Evolutionary conservation across 2,113 vertebrate genomes (phyloP).

Genomic region (Crotalus tigris): DNA sequence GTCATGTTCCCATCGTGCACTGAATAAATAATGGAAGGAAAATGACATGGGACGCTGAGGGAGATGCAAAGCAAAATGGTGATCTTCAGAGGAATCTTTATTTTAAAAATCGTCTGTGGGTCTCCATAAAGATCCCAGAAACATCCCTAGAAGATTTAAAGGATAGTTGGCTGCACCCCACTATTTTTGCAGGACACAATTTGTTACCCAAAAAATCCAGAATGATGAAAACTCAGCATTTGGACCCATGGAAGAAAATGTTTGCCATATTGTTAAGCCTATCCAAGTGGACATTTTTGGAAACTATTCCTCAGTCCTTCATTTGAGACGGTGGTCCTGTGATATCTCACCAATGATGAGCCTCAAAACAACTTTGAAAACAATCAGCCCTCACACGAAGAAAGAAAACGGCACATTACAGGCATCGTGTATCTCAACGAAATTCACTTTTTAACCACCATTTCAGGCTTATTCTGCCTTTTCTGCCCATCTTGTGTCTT

Average conservation of each 20-base stretch:
- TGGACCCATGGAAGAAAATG: background rate
- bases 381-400: background rate
- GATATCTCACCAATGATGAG: background rate
- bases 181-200: background rate
- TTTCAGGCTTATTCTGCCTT: slow-evolving; percentile 26
- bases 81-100: background rate
- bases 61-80: background rate
- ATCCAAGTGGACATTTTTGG: background rate
- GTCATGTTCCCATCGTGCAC: background rate
- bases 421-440: background rate
- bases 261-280: background rate
- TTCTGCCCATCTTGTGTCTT: slow-evolving; percentile 30
- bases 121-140: background rate
- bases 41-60: background rate
- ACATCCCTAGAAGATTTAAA: background rate
- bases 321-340: background rate
- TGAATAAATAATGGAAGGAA: background rate
- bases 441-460: slow-evolving; percentile 10
- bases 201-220: background rate
- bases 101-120: background rate
- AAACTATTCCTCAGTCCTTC: background rate
- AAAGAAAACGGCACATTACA: background rate
- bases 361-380: background rate
- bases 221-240: background rate
- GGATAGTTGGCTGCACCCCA: background rate